Base-by-base conservation (phyloP, 2,888 invertebrate genomes). In the Stenichneumon culpator region DNA sequence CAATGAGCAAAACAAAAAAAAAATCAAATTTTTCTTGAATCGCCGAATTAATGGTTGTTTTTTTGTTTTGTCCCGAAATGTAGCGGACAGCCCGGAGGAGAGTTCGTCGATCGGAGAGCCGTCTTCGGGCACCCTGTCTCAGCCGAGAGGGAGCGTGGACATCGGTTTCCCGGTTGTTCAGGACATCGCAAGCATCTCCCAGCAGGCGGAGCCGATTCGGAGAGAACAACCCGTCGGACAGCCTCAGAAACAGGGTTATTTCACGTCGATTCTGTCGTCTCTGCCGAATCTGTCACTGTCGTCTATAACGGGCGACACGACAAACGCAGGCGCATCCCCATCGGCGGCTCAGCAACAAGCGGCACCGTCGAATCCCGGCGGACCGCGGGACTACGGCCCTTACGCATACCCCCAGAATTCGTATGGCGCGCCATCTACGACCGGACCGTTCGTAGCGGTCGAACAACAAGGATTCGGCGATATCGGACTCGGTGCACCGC, bases 241-340 rank as follows among this genome's bases (percentile, higher is more conserved):
- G 36, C 83, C 87, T n/a, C 86, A 83, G 36, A 92, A 89, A 54
- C 92, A 91, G 63, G 89, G 93, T 73, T 93, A 93, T 57, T 91
- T 93, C 75, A 91, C 93, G 3, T 92, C 93, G 6, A 92, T 93
- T 32, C 86, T 93, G 0, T 93, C 93, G 1, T 93, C 93, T 3
- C 79, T 93, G 50, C 93, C 93, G 6, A 93, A 92, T 81, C 88
- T 93, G 28, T 92, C 93, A 0, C 74, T 93, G 36, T 90, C 93
- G 11, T 88, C 92, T 44, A 91, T 88, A 68, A 93, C 90, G 52
- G 90, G 89, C 14, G 93, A 92, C 22, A 63, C 72, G 1, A 67
- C 85, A 36, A 82, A 19, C 16, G 22, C 65, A 7, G 32, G 67
- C 14, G 86, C 80, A 47, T 52, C 75, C 14, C 82, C 74, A 3